These are phyloP conservation scores for Neuroterus valhalla DNA, from an alignment of 1,140 invertebrate genomes.

Conservation along the genomic window DNA sequence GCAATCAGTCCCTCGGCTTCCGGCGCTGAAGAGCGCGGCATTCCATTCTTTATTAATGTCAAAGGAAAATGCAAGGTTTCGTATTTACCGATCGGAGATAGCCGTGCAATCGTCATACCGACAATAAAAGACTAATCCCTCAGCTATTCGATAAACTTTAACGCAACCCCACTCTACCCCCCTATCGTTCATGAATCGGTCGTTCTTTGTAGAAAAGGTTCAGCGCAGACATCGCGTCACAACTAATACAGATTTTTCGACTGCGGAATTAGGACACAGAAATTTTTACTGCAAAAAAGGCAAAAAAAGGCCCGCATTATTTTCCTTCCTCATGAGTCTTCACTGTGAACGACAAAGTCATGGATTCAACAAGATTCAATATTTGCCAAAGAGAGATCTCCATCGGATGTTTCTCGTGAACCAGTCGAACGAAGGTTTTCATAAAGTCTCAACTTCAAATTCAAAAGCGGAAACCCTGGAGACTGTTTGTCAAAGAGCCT, in stretches of 20 bases:
- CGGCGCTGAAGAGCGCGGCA: slow-evolving; percentile 47
- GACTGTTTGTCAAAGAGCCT: slow-evolving; percentile 7
- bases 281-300: slow-evolving; percentile 3
- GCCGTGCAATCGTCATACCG: slow-evolving; percentile 53
- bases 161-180: slow-evolving; percentile 20
- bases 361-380: slow-evolving; percentile 48
- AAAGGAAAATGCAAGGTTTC: slow-evolving; percentile 42
- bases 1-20: slow-evolving; percentile 39
- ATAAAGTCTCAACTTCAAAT: slow-evolving; percentile 25
- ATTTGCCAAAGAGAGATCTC: slow-evolving; percentile 52
- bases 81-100: slow-evolving; percentile 57
- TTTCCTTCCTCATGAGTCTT: slow-evolving; percentile 43
- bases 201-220: too few species aligned
- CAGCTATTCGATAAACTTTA: slow-evolving; percentile 56
- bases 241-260: slow-evolving; percentile 38
- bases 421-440: slow-evolving; percentile 7
- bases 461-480: neutral
- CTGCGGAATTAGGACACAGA: neutral
- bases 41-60: slow-evolving; percentile 57
- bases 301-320: slow-evolving; percentile 37
- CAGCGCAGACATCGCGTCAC: slow-evolving; percentile 22
- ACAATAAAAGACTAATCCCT: slow-evolving; percentile 60
- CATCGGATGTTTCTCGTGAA: slow-evolving; percentile 31
- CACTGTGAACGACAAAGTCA: slow-evolving; percentile 35
- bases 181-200: neutral